Evolutionary conservation across 1,140 invertebrate species (phyloP), one percentile per base, ranked within the genome.

Genomic region (Sitobion miscanthi): DNA sequence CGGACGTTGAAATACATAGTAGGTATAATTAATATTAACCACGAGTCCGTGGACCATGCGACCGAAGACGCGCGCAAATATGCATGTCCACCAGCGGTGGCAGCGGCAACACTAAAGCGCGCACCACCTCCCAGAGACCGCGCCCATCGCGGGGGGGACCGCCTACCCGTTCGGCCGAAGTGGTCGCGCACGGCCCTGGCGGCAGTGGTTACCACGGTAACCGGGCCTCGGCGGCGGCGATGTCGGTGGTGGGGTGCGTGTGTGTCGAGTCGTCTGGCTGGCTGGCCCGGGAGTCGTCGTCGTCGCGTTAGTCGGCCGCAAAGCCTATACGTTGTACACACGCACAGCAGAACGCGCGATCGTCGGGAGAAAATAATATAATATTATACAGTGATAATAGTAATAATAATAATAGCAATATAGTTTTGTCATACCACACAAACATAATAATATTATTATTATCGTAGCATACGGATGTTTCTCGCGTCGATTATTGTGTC

Each of bases 221-320:
- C 54, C 54, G 89, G 9, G 25, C 52, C 49, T 9, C 91, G 47
- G 30, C 21, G n/a, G 21, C n/a, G 69, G n/a, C n/a, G 62, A 30
- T 0, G 21, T 47, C 90, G 69, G 90, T 82, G 47, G 91, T 92
- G 69, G 91, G 91, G 69, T 82, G 1, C 47, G 47, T 3, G 45
- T 21, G 91, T 21, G 91, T 47, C n/a, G 69, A 38, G 45, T 49
- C 91, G 91, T 83, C 62, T 49, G 47, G 21, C 90, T 49, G 90
- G 62, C 57, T 54, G 42, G 69, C 69, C 47, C 45, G 90, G 90
- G 89, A 90, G n/a, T n/a, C 77, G 77, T 11, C 14, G 57, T 30
- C 90, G 90, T 69, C 90, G 54, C n/a, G 91, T 92, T 47, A 92
- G 91, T 92, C 77, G 91, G 77, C 69, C 69, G 91, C 91, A 25